A percentile compares a stretch with the other conserved stretches of the same genome.
Evolutionary conservation across 2,113 vertebrate genomes (phyloP).

Genomic region (Probosciger aterrimus): DNA sequence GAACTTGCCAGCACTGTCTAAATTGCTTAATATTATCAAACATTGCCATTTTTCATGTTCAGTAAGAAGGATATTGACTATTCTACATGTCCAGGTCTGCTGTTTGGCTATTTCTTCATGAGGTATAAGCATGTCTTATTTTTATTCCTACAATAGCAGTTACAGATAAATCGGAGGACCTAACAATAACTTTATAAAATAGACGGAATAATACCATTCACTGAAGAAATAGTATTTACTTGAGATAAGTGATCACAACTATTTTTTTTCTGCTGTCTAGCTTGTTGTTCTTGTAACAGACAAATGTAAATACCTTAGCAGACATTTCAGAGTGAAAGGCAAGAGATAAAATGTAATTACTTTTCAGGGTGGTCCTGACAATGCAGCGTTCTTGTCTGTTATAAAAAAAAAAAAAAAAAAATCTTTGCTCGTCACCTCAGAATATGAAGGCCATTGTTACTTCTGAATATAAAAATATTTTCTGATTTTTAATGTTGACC

Average conservation of each 20-base stretch:
- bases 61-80: conserved; percentile 37
- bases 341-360: conserved; percentile 66
- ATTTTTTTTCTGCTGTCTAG: conserved; percentile 20
- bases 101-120: conserved; percentile 27
- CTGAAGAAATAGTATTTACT: conserved; percentile 42
- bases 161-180: not conserved
- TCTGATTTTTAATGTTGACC: conserved; percentile 32
- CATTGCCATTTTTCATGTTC: conserved; percentile 50
- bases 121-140: not conserved
- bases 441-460: conserved; percentile 30
- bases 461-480: conserved; percentile 10
- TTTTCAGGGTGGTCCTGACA: conserved; percentile 41
- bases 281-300: conserved; percentile 55
- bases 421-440: not conserved
- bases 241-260: conserved; percentile 40
- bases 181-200: conserved; percentile 49
- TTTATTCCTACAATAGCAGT: conserved; percentile 27
- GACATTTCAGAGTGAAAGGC: conserved; percentile 52
- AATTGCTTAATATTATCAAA: conserved; percentile 72
- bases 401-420: not conserved
- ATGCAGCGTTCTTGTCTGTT: conserved; percentile 17
- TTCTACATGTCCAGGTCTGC: conserved; percentile 3
- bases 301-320: conserved; percentile 54
- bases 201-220: conserved; percentile 25
- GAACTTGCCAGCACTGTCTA: conserved; percentile 63